Evolutionary conservation across 2,113 vertebrate species (phyloP), one percentile per base, ranked within the genome.

Genomic region (Tauraco erythrolophus): DNA sequence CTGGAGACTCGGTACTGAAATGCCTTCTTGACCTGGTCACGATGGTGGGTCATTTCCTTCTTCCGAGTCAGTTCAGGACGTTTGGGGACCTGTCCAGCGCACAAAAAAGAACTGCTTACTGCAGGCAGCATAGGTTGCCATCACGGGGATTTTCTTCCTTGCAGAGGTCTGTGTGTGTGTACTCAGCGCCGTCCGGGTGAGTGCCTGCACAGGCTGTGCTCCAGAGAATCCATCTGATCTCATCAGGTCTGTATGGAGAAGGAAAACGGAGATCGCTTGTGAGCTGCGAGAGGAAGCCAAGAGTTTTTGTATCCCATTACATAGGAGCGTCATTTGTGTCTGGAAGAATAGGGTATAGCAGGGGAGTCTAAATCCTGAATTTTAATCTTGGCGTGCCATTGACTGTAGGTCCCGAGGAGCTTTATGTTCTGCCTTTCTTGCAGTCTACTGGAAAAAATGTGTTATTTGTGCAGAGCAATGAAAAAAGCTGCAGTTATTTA

Each of bases 131-230:
- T 0, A 6, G 19, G 5, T 62, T 83, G 30, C 25, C 11, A 28
- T 45, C 0, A 0, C 54, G 22, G 31, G 51, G 51, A 27, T 87
- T 81, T 66, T 45, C 33, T 22, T 80, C 54, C n/a, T 51, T 77
- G 64, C 1, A 0, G 86, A 70, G 71, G 15, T 74, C 50, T 66
- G 10, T 30, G 51, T 33, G 41, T 13, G 18, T 27, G 39, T 2
- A 0, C 33, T 60, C 25, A 7, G 39, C 0, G 0, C 50, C 0
- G 0, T 50, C 37, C 0, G 0, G 22, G 14, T 0, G 0, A 48
- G 43, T 0, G 13, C 51, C 43, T 50, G 64, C 16, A 8, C 65
- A 37, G 5, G 27, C 70, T 71, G 39, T 28, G 18, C 27, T 76
- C 35, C 10, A 23, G 53, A 39, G 69, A 72, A 61, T 9, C 7